Conservation (phyloP, 2,113 vertebrate species). For the Harpagus bidentatus region DNA sequence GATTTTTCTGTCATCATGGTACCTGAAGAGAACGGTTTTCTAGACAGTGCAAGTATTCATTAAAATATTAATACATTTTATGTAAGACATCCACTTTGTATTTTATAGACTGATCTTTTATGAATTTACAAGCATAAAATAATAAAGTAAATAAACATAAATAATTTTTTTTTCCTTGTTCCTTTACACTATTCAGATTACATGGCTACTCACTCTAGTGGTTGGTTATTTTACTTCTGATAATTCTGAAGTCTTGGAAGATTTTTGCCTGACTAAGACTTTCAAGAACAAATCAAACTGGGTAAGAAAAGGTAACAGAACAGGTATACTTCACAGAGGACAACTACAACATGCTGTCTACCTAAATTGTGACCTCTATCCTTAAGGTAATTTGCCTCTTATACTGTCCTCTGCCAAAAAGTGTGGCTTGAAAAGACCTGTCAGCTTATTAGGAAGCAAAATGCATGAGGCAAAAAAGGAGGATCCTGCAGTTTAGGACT, state of each 20-base stretch:
- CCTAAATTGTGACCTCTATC: not conserved
- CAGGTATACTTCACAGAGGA: not conserved
- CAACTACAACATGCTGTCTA: not conserved
- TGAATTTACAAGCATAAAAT: not conserved
- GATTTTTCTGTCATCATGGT: not conserved
- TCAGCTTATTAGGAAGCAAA: not conserved
- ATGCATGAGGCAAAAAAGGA: not conserved
- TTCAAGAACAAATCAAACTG: not conserved
- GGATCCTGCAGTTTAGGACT: not conserved
- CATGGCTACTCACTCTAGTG: not conserved
- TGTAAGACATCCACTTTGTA: fast-evolving
- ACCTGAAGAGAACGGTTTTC: not conserved
- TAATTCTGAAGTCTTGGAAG: not conserved
- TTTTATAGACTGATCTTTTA: not conserved
- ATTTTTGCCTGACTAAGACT: not conserved
- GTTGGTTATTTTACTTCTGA: not conserved
- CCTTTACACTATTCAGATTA: not conserved
- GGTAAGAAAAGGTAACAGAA: not conserved
- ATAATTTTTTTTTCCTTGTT: not conserved
- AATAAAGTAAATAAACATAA: not conserved
- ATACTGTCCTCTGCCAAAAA: not conserved
- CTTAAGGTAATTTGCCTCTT: not conserved
- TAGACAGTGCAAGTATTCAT: not conserved
- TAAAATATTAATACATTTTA: not conserved
- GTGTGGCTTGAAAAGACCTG: not conserved